These are phyloP conservation scores for Sternotherus odoratus DNA, from an alignment of 2,797 vertebrate species.

Conservation along the genomic window DNA sequence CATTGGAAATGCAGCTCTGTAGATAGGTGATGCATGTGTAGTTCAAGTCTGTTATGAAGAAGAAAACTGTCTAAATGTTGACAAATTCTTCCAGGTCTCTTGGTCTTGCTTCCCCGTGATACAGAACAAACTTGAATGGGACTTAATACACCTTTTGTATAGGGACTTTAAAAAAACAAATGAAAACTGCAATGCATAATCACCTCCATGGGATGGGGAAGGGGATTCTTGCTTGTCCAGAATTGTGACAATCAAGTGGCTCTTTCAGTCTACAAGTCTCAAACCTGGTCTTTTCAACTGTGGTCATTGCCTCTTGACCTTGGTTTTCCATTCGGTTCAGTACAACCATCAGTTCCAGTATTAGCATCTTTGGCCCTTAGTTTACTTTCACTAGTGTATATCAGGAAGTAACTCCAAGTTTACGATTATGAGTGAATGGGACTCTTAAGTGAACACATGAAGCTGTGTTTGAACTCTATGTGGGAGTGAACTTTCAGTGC, in stretches of 20 bases:
- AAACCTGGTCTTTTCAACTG: neutral
- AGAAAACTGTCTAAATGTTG: neutral
- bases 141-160: neutral
- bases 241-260: neutral
- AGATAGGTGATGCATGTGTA: neutral
- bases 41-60: accelerated
- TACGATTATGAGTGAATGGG: neutral
- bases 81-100: conserved; percentile 2
- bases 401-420: neutral
- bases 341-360: neutral
- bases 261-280: neutral
- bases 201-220: neutral
- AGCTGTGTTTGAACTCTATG: neutral
- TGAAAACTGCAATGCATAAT: no score
- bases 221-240: neutral
- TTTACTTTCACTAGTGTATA: neutral
- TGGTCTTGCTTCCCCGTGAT: neutral
- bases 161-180: neutral
- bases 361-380: neutral
- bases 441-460: neutral
- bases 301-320: neutral
- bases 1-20: neutral
- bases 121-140: neutral
- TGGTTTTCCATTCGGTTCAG: neutral
- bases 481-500: neutral